These are phyloP conservation scores for Drosophila pullipes DNA, from an alignment of 2,888 invertebrate genomes.

Conservation along the genomic window DNA sequence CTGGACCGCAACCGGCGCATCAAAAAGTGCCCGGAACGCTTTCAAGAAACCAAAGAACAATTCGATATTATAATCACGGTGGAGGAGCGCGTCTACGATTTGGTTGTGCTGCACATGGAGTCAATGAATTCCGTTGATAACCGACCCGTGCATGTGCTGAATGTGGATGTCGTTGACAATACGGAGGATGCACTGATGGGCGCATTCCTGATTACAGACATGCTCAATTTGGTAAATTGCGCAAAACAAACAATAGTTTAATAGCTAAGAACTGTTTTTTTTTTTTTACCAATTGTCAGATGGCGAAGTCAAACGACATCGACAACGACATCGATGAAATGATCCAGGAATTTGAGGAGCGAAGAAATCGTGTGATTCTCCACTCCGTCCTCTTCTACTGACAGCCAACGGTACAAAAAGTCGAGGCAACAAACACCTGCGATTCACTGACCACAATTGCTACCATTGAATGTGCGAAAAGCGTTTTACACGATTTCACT, in stretches of 20 bases:
- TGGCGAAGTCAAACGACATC: constrained; percentile 68
- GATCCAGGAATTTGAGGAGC: constrained; percentile 74
- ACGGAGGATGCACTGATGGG: constrained; percentile 99
- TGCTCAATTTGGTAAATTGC: constrained; percentile 92
- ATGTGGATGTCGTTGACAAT: constrained; percentile 99
- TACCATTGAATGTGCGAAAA: constrained; percentile 26
- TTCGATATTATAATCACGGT: constrained; percentile 99
- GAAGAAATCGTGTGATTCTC: constrained; percentile 66
- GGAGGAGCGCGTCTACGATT: constrained; percentile 99
- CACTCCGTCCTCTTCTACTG: constrained; percentile 75
- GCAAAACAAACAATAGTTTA: background rate
- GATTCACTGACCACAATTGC: constrained; percentile 39
- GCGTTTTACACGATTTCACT: background rate
- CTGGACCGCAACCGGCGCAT: constrained; percentile 98
- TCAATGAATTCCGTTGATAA: constrained; percentile 91
- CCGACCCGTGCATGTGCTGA: constrained; percentile 97
- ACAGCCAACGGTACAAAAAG: constrained; percentile 53
- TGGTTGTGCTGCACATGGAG: constrained; percentile 97
- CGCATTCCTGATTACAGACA: constrained; percentile 98
- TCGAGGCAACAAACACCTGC: constrained; percentile 51
- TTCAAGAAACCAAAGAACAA: constrained; percentile 94
- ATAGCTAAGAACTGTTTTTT: background rate
- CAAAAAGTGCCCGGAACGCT: constrained; percentile 96
- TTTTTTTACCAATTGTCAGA: constrained; percentile 30
- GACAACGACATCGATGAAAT: constrained; percentile 74